Base-by-base conservation (phyloP, 2,113 vertebrate species). In the Puffinus mauretanicus region DNA sequence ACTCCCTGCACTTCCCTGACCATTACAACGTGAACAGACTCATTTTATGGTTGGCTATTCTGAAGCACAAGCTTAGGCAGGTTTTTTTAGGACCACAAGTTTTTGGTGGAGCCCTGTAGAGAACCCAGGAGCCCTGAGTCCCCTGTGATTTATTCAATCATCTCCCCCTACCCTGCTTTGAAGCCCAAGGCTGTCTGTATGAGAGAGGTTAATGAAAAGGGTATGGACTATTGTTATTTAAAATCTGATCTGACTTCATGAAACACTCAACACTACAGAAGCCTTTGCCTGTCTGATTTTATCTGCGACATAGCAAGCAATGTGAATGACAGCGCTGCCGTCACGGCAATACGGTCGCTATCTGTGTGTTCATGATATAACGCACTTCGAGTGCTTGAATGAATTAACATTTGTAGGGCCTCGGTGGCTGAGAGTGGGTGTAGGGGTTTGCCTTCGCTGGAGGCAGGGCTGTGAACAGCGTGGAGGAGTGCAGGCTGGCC, bases 231-330 rank as follows among this genome's bases (percentile, higher is more conserved):
- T 11, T 81, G 32, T 77, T 80, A 58, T 95, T 94, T 82, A 47
- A 91, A 83, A 82, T 47, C 83, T 60, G 80, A 94, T 92, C 60
- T 9, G 20, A 77, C 86, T 75, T n/a, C 4, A 12, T 73, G 83
- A 42, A 75, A 54, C 69, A 11, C 65, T 92, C 67, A 42, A 47
- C n/a, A 3, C n/a, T 38, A 30, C 73, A 64, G 27, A 75, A 93
- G 69, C 72, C 26, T 82, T 82, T 79, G 42, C 61, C 83, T 8
- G 9, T 60, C 69, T 91, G 84, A 79, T 94, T 70, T 91, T 82
- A 94, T 95, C 83, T 76, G 65, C 4, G 11, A 20, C 0, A 0
- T 11, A 52, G 85, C 1, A 36, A 71, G 61, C 22, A 3, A 11
- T 2, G 75, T 9, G 52, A 91, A 22, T 86, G 86, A 60, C 83